Percentiles rank a stretch among this genome's conserved stretches.
Conservation (phyloP, 1,140 invertebrate genomes). For the Sipha flava region DNA sequence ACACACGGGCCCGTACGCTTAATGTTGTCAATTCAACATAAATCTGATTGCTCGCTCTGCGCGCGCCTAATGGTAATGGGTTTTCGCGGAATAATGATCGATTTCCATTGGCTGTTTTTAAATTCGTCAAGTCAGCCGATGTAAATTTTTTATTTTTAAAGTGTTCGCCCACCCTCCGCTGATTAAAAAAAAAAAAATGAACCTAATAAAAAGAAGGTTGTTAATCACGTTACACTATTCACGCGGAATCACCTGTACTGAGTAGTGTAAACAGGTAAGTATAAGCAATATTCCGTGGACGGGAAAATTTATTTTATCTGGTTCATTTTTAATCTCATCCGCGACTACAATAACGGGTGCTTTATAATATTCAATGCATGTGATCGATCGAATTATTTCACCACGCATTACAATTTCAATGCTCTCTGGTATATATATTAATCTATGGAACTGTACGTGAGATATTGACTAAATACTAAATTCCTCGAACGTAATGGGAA, state of each 20-base stretch:
- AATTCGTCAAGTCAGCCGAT: neutral
- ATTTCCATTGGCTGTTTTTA: neutral
- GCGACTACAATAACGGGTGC: neutral
- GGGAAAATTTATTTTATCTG: neutral
- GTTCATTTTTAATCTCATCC: neutral
- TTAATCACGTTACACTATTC: neutral
- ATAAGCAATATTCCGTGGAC: neutral
- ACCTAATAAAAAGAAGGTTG: neutral
- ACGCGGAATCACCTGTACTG: neutral
- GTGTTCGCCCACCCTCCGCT: too few relatives aligned
- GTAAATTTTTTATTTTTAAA: too few relatives aligned
- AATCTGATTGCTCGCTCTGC: conserved; percentile 20
- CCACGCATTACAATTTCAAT: too few relatives aligned
- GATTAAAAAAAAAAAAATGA: too few relatives aligned
- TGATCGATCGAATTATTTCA: too few relatives aligned
- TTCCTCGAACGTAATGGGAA: neutral
- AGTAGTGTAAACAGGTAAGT: too few relatives aligned
- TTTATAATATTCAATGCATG: neutral
- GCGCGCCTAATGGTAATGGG: neutral
- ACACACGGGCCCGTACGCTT: neutral
- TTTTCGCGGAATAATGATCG: neutral
- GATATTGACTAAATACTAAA: too few relatives aligned
- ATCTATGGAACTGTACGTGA: too few relatives aligned
- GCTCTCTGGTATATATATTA: too few relatives aligned
- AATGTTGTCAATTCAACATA: conserved; percentile 29